Percentiles rank a stretch among this genome's conserved stretches.
These are phyloP conservation scores for Listronotus oregonensis DNA, from an alignment of 1,140 invertebrate species.

Conservation along the genomic window DNA sequence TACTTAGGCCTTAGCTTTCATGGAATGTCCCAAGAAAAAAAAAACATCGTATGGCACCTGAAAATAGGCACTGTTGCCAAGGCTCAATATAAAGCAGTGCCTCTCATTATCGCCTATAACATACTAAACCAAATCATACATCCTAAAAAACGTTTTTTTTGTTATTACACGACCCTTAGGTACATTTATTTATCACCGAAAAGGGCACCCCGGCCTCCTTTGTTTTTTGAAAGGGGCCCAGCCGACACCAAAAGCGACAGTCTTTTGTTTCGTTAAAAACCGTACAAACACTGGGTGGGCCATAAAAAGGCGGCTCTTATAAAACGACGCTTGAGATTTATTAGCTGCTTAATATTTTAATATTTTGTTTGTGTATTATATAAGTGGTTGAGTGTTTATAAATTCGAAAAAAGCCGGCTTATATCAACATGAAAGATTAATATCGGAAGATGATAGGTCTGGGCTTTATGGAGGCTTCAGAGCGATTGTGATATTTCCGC, in stretches of 20 bases:
- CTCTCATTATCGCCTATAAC: too few species aligned
- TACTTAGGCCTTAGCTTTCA: too few species aligned
- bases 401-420: conserved; percentile 6
- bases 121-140: too few species aligned
- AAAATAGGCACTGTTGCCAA: too few species aligned
- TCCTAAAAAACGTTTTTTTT: too few species aligned
- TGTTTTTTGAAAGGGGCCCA: conserved; percentile 9
- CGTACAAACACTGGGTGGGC: conserved; percentile 22
- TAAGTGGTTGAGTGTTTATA: conserved; percentile 9
- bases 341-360: conserved; percentile 31
- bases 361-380: conserved; percentile 26
- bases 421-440: not conserved
- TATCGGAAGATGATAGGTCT: not conserved
- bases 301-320: conserved; percentile 16
- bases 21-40: too few species aligned
- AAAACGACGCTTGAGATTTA: conserved; percentile 11
- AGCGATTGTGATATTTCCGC: too few species aligned
- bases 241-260: conserved; percentile 1
- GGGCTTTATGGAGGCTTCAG: not conserved
- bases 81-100: too few species aligned
- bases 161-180: not conserved
- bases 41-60: too few species aligned
- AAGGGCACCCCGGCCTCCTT: not conserved
- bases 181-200: not conserved
- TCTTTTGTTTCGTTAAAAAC: conserved; percentile 19